phyloP scores from a whole-genome alignment of 2,888 invertebrate genomes.

The Hofmannophila pseudospretella region DNA sequence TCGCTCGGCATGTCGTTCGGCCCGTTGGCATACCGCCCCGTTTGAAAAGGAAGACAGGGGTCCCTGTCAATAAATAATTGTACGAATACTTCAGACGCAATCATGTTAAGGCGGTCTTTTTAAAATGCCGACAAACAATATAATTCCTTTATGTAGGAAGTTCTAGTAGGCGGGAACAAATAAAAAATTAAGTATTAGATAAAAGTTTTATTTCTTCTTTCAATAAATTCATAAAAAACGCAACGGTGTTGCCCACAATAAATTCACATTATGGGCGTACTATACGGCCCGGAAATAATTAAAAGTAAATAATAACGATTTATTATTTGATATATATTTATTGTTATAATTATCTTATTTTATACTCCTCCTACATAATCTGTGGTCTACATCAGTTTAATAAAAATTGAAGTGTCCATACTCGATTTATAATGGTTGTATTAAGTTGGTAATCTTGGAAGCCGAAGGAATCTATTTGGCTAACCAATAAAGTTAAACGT shows the following conservation, averaged over 20 bases:
- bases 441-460: neutral
- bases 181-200: neutral
- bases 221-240: slow-evolving; percentile 9
- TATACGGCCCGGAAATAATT: slow-evolving; percentile 16
- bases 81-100: too few relatives aligned
- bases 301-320: slow-evolving; percentile 20
- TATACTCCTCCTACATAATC: neutral
- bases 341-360: slow-evolving; percentile 9
- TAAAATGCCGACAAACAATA: neutral
- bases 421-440: neutral
- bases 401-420: neutral
- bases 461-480: too few relatives aligned
- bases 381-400: neutral
- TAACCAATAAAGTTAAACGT: too few relatives aligned
- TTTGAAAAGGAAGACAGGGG: too few relatives aligned
- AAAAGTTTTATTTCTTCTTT: neutral
- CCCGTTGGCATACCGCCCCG: too few relatives aligned
- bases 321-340: slow-evolving; percentile 11
- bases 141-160: neutral
- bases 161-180: neutral
- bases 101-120: neutral
- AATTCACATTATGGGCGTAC: slow-evolving; percentile 10
- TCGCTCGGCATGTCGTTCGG: too few relatives aligned
- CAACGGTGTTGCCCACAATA: slow-evolving; percentile 10
- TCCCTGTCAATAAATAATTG: too few relatives aligned